Percentiles rank a stretch among this genome's conserved stretches.
Conservation (phyloP, 2,888 invertebrate species). For the Tipula confusa region DNA sequence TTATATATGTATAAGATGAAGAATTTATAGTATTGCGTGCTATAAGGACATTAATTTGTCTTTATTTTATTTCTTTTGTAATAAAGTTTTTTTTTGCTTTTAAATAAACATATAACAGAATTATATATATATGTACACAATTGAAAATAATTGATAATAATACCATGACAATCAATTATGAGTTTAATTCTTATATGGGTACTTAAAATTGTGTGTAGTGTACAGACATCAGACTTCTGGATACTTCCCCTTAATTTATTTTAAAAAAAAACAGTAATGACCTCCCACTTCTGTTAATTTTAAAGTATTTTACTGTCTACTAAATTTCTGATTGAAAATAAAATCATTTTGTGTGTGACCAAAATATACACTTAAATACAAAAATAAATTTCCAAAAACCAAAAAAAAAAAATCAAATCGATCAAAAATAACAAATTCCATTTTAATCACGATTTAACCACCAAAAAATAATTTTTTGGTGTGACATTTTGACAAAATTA, state of each 20-base stretch:
- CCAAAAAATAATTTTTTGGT: neutral
- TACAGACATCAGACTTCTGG: neutral
- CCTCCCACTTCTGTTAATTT: neutral
- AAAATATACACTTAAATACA: neutral
- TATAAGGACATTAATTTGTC: conserved; percentile 25
- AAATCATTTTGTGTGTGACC: neutral
- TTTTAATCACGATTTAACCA: conserved; percentile 25
- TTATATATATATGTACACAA: neutral
- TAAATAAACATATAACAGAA: conserved; percentile 6
- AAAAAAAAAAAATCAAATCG: neutral
- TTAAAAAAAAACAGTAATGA: neutral
- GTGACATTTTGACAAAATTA: neutral
- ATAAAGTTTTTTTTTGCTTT: neutral
- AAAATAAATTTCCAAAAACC: too few species aligned
- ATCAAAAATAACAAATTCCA: conserved; percentile 20
- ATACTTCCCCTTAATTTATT: neutral
- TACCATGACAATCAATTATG: neutral
- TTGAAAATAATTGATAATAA: conserved; percentile 25
- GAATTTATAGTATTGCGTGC: neutral
- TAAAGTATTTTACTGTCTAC: neutral
- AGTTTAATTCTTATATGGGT: neutral
- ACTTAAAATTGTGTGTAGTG: neutral
- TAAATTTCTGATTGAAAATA: neutral
- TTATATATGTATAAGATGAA: neutral
- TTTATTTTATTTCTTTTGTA: conserved; percentile 25